phyloP scores from a whole-genome alignment of 2,113 vertebrate species.

The Lampris incognitus region DNA sequence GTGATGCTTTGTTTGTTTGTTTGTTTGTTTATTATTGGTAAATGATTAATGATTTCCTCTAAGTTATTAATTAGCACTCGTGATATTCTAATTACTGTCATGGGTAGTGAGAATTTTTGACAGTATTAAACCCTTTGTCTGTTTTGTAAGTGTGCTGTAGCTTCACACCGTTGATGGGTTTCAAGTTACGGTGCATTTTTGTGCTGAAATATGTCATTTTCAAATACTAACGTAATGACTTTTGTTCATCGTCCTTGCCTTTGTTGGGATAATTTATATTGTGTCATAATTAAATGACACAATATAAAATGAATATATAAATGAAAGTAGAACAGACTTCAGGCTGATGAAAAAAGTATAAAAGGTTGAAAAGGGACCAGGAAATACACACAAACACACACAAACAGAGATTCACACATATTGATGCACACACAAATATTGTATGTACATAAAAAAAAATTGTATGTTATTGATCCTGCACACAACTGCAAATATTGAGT shows the following conservation, averaged over 20 bases:
- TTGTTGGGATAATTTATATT: constrained; percentile 18
- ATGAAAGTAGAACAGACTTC: background rate
- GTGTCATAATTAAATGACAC: constrained; percentile 39
- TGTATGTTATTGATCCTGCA: background rate
- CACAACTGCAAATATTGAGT: background rate
- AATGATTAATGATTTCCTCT: background rate
- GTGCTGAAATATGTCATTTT: background rate
- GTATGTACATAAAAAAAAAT: background rate
- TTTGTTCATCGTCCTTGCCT: constrained; percentile 37
- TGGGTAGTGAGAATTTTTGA: constrained; percentile 5
- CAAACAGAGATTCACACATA: background rate
- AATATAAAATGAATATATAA: too few species aligned
- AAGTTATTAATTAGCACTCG: constrained; percentile 60
- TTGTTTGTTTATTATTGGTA: background rate
- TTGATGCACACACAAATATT: constrained; percentile 1
- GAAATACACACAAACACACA: background rate
- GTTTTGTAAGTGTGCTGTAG: background rate
- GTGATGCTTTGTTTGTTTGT: background rate
- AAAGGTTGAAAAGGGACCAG: constrained; percentile 63
- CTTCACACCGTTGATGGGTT: constrained; percentile 4
- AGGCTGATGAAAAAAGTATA: background rate
- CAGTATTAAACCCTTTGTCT: constrained; percentile 4
- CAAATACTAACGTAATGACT: background rate
- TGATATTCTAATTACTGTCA: constrained; percentile 31
- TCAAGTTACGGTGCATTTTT: constrained; percentile 21